These are phyloP conservation scores for Glossophaga mutica DNA, from an alignment of 2,797 vertebrate species.

Conservation along the genomic window DNA sequence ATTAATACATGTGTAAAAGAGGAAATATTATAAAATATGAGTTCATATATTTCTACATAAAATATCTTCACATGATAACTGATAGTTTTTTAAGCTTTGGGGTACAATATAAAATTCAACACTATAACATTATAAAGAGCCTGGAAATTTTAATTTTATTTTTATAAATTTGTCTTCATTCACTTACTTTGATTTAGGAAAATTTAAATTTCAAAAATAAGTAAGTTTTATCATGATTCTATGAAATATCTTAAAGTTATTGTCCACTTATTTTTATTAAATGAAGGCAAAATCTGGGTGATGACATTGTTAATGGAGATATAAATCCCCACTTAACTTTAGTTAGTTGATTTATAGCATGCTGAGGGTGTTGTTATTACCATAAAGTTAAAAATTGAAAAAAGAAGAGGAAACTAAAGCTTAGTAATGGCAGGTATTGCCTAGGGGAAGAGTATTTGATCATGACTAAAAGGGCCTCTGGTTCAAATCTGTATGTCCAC, in stretches of 20 bases:
- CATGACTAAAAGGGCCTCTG: not conserved
- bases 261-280: not conserved
- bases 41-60: not conserved
- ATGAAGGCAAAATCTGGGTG: not conserved
- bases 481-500: not conserved
- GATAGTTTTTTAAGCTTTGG: not conserved
- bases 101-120: not conserved
- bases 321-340: not conserved
- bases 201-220: not conserved
- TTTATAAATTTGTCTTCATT: not conserved
- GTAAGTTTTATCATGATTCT: not conserved
- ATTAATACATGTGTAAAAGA: not conserved
- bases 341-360: not conserved
- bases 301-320: not conserved
- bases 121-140: not conserved
- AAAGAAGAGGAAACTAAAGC: not conserved
- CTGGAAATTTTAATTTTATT: not conserved
- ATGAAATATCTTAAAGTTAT: not conserved
- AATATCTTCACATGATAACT: not conserved
- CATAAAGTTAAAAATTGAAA: not conserved
- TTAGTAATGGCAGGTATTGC: not conserved
- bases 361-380: not conserved
- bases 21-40: not conserved
- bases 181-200: not conserved
- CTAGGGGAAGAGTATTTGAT: not conserved